Conservation (phyloP, 2,888 invertebrate genomes). For the Vanessa cardui region DNA sequence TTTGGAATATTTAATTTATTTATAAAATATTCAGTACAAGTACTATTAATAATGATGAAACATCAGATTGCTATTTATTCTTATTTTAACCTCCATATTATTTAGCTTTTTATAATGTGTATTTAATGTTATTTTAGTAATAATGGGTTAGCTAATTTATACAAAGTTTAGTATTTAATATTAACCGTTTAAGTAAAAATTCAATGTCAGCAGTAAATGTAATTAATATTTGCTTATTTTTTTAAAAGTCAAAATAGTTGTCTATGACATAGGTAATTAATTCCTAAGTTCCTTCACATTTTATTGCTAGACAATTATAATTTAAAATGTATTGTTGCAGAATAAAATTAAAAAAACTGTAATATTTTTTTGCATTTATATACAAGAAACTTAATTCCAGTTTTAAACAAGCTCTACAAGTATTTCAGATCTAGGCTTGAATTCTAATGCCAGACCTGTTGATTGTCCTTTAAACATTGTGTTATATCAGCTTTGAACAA, state of each 20-base stretch:
- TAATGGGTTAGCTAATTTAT: too few species aligned
- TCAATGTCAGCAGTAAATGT: too few species aligned
- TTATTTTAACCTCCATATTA: too few species aligned
- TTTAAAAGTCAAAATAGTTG: too few species aligned
- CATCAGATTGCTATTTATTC: background rate
- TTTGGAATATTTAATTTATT: background rate
- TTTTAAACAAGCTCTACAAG: constrained; percentile 7
- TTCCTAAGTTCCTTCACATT: too few species aligned
- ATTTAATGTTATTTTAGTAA: too few species aligned
- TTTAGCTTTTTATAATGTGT: too few species aligned
- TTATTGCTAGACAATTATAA: background rate
- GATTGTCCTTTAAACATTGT: constrained; percentile 11
- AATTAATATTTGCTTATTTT: too few species aligned
- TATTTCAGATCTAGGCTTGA: constrained; percentile 4
- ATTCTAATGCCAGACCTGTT: constrained; percentile 11
- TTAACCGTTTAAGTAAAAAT: too few species aligned
- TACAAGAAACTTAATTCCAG: background rate
- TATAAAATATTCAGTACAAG: background rate
- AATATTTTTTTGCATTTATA: background rate
- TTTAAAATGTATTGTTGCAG: background rate
- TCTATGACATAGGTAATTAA: too few species aligned
- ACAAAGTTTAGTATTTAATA: too few species aligned
- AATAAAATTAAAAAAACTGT: background rate
- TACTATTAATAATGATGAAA: background rate
- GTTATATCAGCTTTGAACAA: background rate